Evolutionary conservation across 2,113 vertebrate genomes (phyloP).

Genomic region (Osmerus eperlanus): DNA sequence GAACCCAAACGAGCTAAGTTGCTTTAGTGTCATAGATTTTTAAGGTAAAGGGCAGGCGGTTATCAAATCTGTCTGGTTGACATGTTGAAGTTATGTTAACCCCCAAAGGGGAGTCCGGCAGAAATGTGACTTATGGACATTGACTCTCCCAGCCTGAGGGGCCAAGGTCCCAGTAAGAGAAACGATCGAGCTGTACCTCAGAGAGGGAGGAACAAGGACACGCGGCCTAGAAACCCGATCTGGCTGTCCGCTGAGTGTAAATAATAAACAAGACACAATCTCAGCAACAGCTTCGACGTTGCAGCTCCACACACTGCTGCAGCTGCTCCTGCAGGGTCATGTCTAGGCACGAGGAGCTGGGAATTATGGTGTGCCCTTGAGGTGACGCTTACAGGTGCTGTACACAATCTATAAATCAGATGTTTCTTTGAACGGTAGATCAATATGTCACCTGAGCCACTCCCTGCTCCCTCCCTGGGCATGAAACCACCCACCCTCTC

Average conservation of each 20-base stretch:
- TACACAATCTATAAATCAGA: constrained; percentile 22
- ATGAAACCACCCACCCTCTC: not conserved
- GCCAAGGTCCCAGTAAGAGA: constrained; percentile 40
- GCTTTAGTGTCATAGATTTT: not conserved
- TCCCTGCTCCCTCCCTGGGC: not conserved
- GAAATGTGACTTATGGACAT: constrained; percentile 26
- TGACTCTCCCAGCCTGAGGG: constrained; percentile 16
- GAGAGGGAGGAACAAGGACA: constrained; percentile 42
- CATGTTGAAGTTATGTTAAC: not conserved
- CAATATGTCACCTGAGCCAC: constrained; percentile 12
- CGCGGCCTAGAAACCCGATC: constrained; percentile 65
- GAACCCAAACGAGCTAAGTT: not conserved
- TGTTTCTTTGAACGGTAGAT: constrained; percentile 32
- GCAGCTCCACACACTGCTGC: not conserved
- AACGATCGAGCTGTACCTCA: constrained; percentile 47
- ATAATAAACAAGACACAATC: constrained; percentile 71
- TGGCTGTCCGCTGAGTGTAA: constrained; percentile 58
- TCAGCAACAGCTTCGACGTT: constrained; percentile 15
- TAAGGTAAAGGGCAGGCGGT: not conserved
- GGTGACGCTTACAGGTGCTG: constrained; percentile 22
- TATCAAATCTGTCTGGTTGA: constrained; percentile 6
- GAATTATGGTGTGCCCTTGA: constrained; percentile 38
- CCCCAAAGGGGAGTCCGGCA: constrained; percentile 7
- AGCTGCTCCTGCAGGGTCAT: constrained; percentile 5
- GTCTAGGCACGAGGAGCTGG: constrained; percentile 32